Conservation (phyloP, 2,113 vertebrate genomes). For the Myrmecobius fasciatus region DNA sequence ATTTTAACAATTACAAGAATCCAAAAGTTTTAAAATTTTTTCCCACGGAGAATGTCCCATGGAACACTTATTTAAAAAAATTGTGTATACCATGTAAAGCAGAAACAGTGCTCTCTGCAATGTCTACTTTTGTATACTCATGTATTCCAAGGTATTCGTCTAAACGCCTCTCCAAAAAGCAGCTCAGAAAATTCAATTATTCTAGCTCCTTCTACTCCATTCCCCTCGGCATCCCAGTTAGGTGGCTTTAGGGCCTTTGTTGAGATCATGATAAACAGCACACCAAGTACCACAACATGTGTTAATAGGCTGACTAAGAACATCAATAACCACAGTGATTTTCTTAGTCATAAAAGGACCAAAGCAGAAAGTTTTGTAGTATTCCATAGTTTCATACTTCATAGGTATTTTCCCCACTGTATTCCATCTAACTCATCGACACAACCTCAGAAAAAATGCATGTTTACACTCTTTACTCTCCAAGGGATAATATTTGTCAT, state of each 20-base stretch:
- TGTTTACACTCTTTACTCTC: constrained; percentile 96
- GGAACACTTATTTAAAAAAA: background rate
- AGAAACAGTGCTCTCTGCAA: background rate
- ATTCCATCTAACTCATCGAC: constrained; percentile 84
- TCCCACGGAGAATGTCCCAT: background rate
- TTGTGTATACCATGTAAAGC: background rate
- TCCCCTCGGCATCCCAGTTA: constrained; percentile 28
- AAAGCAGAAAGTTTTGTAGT: background rate
- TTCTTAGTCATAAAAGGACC: background rate
- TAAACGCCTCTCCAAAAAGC: constrained; percentile 21
- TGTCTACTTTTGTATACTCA: background rate
- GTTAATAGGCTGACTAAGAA: background rate
- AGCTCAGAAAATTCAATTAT: constrained; percentile 15
- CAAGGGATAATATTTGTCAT: constrained; percentile 96
- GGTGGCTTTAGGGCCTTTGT: background rate
- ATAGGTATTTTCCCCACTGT: background rate
- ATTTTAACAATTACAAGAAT: background rate
- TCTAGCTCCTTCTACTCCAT: constrained; percentile 19
- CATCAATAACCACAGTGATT: background rate
- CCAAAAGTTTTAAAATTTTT: too few relatives aligned
- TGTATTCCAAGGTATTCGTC: background rate
- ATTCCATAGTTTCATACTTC: background rate
- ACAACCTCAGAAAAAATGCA: constrained; percentile 93
- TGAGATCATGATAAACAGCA: background rate
- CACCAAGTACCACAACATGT: background rate